phyloP scores from a whole-genome alignment of 2,888 invertebrate genomes.

The Agonopterix subpropinquella region DNA sequence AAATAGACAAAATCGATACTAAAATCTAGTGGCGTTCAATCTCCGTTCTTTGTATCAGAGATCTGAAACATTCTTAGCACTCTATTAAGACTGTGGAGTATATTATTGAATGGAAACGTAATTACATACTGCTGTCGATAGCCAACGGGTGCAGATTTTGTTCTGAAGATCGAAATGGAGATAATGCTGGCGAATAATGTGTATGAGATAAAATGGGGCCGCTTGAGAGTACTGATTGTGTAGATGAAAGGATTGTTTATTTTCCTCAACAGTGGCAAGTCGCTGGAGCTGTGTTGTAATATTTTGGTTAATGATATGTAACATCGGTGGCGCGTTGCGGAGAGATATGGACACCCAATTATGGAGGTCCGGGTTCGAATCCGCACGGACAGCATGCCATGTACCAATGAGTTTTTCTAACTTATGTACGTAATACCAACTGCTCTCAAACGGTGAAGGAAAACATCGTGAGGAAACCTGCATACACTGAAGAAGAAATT shows the following conservation, averaged over 20 bases:
- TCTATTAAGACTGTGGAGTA: conserved; percentile 54
- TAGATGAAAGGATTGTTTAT: conserved; percentile 5
- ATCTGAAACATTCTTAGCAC: conserved; percentile 57
- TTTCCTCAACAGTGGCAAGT: background rate
- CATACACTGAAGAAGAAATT: no score
- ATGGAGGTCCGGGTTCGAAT: no score
- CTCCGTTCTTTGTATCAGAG: conserved; percentile 19
- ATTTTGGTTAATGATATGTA: no score
- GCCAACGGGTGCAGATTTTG: conserved; percentile 56
- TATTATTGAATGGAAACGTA: conserved; percentile 52
- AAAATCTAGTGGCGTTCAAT: background rate
- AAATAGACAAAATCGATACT: background rate
- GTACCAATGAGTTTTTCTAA: no score
- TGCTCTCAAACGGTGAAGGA: no score
- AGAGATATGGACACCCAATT: no score
- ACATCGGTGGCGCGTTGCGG: no score
- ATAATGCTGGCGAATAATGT: conserved; percentile 48
- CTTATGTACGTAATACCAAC: no score
- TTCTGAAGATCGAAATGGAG: conserved; percentile 42
- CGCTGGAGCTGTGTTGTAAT: no score
- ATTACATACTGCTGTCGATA: conserved; percentile 42
- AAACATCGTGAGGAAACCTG: no score
- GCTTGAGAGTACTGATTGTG: conserved; percentile 16
- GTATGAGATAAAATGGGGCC: conserved; percentile 30
- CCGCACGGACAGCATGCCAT: no score